These are phyloP conservation scores for Catharus bicknelli DNA, from an alignment of 2,113 vertebrate species.

Conservation along the genomic window DNA sequence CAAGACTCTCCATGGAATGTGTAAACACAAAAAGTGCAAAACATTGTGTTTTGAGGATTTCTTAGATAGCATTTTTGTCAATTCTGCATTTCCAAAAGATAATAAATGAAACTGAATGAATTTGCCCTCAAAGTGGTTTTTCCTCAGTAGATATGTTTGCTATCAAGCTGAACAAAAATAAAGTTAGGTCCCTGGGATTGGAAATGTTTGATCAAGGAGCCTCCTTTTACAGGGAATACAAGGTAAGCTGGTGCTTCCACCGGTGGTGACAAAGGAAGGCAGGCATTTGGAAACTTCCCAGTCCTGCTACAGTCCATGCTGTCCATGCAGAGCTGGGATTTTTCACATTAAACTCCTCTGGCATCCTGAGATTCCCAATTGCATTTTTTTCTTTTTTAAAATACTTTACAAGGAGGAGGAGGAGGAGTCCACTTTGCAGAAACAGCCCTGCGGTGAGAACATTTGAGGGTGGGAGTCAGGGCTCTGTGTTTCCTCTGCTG, in stretches of 20 bases:
- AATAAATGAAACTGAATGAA: background rate
- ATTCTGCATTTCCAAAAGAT: background rate
- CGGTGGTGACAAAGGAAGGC: background rate
- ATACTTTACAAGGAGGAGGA: background rate
- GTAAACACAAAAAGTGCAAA: background rate
- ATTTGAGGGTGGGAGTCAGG: background rate
- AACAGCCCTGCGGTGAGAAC: background rate
- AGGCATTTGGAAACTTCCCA: background rate
- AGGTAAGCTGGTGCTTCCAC: rapidly evolving
- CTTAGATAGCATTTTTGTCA: background rate
- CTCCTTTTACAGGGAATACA: background rate
- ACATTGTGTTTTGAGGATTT: background rate
- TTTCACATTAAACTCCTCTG: background rate
- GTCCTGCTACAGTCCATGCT: background rate
- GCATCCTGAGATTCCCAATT: background rate
- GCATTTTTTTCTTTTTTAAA: background rate
- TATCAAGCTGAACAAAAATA: background rate
- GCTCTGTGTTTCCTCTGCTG: background rate
- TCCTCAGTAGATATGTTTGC: background rate
- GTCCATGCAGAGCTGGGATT: background rate
- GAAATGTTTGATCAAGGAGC: background rate
- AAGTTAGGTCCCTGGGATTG: background rate
- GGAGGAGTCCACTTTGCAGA: background rate
- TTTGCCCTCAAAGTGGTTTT: background rate
- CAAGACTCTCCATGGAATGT: background rate